phyloP scores from a whole-genome alignment of 2,797 vertebrate species.

The Hybognathus amarus region DNA sequence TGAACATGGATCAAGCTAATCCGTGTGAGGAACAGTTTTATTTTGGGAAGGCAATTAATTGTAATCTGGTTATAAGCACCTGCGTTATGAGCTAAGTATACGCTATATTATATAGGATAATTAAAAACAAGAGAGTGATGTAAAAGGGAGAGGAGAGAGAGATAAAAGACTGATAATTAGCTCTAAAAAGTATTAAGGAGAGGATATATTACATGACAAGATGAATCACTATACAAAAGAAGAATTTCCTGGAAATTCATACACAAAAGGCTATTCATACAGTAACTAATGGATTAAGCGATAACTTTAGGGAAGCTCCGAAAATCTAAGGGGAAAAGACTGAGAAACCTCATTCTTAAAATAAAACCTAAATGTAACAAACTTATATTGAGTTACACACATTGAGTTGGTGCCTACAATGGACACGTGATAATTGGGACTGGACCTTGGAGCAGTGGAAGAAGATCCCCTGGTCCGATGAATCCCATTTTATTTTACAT shows the following conservation, averaged over 20 bases:
- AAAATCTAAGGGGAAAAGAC: not conserved
- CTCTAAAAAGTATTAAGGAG: constrained; percentile 5
- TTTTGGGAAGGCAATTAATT: constrained; percentile 51
- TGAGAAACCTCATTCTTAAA: not conserved
- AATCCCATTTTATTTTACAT: too few relatives aligned
- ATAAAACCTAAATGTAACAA: not conserved
- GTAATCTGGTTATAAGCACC: constrained; percentile 46
- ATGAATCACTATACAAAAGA: not conserved
- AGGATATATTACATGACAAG: not conserved
- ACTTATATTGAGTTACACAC: too few relatives aligned
- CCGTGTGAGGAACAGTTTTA: constrained; percentile 35
- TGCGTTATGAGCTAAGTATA: constrained; percentile 18
- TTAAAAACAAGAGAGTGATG: not conserved
- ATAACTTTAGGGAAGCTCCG: not conserved
- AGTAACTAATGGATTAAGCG: not conserved
- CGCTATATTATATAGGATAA: not conserved
- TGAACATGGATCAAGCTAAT: constrained; percentile 27
- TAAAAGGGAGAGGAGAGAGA: not conserved
- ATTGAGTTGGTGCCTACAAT: too few relatives aligned
- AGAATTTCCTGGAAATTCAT: not conserved
- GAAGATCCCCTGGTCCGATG: too few relatives aligned
- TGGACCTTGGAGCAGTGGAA: too few relatives aligned
- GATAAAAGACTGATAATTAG: not conserved
- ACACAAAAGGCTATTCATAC: not conserved
- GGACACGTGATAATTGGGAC: too few relatives aligned